Evolutionary conservation across 2,797 vertebrate genomes (phyloP).

Genomic region (Poeciliopsis paucimaculata): DNA sequence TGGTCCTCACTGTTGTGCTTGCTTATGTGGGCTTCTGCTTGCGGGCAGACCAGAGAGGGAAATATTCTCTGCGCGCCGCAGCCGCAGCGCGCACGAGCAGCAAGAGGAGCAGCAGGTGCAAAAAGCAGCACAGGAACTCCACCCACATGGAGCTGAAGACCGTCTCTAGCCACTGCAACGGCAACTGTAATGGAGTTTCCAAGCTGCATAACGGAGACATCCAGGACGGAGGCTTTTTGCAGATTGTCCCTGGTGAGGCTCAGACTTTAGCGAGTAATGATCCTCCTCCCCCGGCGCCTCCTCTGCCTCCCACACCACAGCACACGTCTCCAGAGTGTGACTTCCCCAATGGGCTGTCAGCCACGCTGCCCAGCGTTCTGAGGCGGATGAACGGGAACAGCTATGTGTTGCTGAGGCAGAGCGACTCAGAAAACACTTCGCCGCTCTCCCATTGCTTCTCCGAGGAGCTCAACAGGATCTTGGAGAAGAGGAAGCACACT

Average conservation of each 20-base stretch:
- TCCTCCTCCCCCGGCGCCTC: conserved; percentile 80
- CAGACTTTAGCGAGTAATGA: conserved; percentile 71
- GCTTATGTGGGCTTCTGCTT: conserved; percentile 89
- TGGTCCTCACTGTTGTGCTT: conserved; percentile 86
- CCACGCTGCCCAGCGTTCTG: conserved; percentile 90
- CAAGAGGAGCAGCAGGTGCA: conserved; percentile 62
- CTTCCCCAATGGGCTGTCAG: conserved; percentile 87
- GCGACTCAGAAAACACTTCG: conserved; percentile 81
- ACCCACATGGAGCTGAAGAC: conserved; percentile 91
- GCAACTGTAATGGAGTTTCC: conserved; percentile 54
- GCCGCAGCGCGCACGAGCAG: conserved; percentile 56
- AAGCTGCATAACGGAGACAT: conserved; percentile 58
- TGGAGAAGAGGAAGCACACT: conserved; percentile 96
- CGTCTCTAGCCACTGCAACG: conserved; percentile 89
- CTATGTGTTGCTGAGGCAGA: conserved; percentile 94
- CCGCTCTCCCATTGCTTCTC: conserved; percentile 85
- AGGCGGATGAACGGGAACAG: conserved; percentile 96
- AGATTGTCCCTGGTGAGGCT: conserved; percentile 88
- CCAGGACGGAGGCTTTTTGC: conserved; percentile 82
- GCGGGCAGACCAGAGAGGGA: conserved; percentile 81
- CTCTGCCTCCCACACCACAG: conserved; percentile 82
- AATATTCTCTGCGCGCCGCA: conserved; percentile 81
- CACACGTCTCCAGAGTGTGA: conserved; percentile 75
- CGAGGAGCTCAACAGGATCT: conserved; percentile 94
- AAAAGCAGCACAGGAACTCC: conserved; percentile 66